Conservation (phyloP, 2,888 invertebrate genomes). For the Troilus luridus region DNA sequence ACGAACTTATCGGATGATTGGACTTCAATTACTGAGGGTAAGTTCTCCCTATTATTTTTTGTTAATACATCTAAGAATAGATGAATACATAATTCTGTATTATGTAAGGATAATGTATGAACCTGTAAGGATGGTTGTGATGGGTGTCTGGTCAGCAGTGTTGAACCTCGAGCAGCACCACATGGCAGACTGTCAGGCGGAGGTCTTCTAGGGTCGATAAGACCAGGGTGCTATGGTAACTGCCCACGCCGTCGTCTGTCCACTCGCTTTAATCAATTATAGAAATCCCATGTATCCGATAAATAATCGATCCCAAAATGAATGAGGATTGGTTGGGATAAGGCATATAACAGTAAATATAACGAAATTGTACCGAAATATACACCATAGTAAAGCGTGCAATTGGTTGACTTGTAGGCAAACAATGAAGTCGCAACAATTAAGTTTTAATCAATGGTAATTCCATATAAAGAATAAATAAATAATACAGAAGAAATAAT, state of each 20-base stretch:
- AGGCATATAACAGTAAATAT: not conserved
- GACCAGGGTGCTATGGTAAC: constrained; percentile 34
- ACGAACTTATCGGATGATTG: not conserved
- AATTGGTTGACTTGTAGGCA: too few relatives aligned
- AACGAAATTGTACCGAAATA: not conserved
- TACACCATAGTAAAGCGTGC: not conserved
- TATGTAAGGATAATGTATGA: not conserved
- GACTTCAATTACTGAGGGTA: not conserved
- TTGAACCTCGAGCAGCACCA: constrained; percentile 62
- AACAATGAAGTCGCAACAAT: too few relatives aligned
- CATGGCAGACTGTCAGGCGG: constrained; percentile 57
- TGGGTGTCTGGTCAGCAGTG: constrained; percentile 56
- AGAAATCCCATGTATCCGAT: not conserved
- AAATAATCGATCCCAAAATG: not conserved
- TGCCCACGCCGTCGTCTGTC: constrained; percentile 38
- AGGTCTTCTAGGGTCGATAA: constrained; percentile 50
- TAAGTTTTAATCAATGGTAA: too few relatives aligned
- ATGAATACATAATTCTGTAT: not conserved
- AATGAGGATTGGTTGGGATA: not conserved
- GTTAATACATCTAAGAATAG: not conserved
- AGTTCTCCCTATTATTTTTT: not conserved
- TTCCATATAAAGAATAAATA: too few relatives aligned
- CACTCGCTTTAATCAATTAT: not conserved
- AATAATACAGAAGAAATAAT: too few relatives aligned
- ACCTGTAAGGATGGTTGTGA: constrained; percentile 57